These are phyloP conservation scores for Malthinus flaveolus DNA, from an alignment of 2,888 invertebrate genomes.

Conservation along the genomic window DNA sequence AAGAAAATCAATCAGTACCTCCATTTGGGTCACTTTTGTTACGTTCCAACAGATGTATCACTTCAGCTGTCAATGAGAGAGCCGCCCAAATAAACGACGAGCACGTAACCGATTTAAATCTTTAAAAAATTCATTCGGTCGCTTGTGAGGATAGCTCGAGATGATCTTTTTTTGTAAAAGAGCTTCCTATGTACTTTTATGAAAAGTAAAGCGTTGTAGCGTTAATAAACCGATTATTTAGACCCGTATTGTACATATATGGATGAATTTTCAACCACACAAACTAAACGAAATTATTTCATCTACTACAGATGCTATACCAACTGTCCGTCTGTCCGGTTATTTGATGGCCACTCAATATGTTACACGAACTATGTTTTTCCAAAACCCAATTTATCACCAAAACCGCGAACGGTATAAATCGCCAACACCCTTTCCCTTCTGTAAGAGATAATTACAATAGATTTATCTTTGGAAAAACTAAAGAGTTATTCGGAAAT, in stretches of 20 bases:
- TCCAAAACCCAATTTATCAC: constrained; percentile 12
- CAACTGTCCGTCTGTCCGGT: not conserved
- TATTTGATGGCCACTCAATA: not conserved
- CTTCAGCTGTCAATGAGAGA: constrained; percentile 50
- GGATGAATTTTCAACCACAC: not conserved
- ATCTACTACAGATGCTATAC: constrained; percentile 4
- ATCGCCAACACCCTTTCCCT: constrained; percentile 1
- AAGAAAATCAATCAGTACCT: constrained; percentile 48
- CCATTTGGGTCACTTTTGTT: constrained; percentile 49
- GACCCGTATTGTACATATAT: constrained; percentile 20
- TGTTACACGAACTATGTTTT: constrained; percentile 8
- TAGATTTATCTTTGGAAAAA: constrained; percentile 12
- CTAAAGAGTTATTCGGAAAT: not conserved
- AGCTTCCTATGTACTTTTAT: constrained; percentile 38
- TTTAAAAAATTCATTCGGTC: constrained; percentile 8
- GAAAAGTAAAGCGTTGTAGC: constrained; percentile 38
- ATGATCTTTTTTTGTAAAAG: constrained; percentile 39
- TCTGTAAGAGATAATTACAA: constrained; percentile 1
- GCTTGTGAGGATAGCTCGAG: constrained; percentile 35
- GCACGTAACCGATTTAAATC: not conserved
- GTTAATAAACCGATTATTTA: constrained; percentile 50
- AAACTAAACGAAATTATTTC: constrained; percentile 9
- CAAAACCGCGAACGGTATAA: constrained; percentile 15
- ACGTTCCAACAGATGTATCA: constrained; percentile 49
- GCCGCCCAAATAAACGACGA: constrained; percentile 32